Percentiles rank a stretch among this genome's conserved stretches.
Conservation (phyloP, 2,888 invertebrate species). For the Cryptophagus acutangulus region DNA sequence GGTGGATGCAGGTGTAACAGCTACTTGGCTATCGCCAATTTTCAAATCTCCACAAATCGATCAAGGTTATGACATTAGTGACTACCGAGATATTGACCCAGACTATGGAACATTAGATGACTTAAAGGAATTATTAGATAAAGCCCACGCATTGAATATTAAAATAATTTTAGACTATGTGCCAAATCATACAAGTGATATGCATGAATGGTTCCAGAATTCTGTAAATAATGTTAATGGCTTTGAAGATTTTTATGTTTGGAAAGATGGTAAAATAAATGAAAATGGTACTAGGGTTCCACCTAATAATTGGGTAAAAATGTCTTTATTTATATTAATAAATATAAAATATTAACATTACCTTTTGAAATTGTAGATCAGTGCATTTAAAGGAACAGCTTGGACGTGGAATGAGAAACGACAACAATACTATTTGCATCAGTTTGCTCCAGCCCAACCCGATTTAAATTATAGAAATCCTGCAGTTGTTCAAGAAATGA, state of each 20-base stretch:
- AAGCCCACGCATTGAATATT: slow-evolving; percentile 55
- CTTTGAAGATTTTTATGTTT: slow-evolving; percentile 72
- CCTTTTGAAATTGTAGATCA: slow-evolving; percentile 29
- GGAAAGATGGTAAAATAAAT: slow-evolving; percentile 59
- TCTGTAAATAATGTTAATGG: slow-evolving; percentile 58
- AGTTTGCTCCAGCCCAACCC: slow-evolving; percentile 69
- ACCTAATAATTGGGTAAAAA: slow-evolving; percentile 80
- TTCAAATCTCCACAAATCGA: slow-evolving; percentile 79
- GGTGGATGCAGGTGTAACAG: slow-evolving; percentile 62
- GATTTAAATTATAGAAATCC: slow-evolving; percentile 77
- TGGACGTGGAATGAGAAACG: slow-evolving; percentile 58
- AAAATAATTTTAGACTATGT: slow-evolving; percentile 50
- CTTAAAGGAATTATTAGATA: slow-evolving; percentile 56
- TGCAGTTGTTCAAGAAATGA: slow-evolving; percentile 61
- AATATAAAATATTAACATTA: background rate
- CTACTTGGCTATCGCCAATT: slow-evolving; percentile 82
- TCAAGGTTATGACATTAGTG: slow-evolving; percentile 81
- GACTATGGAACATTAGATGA: slow-evolving; percentile 71
- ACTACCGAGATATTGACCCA: slow-evolving; percentile 67
- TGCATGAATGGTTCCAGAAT: slow-evolving; percentile 75
- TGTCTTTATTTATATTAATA: no score
- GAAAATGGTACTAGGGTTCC: slow-evolving; percentile 49
- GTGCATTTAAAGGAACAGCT: slow-evolving; percentile 36
- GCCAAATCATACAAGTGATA: slow-evolving; percentile 64
- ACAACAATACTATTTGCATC: slow-evolving; percentile 74